Base-by-base conservation (phyloP, 2,113 vertebrate genomes). In the Abramis brama region DNA sequence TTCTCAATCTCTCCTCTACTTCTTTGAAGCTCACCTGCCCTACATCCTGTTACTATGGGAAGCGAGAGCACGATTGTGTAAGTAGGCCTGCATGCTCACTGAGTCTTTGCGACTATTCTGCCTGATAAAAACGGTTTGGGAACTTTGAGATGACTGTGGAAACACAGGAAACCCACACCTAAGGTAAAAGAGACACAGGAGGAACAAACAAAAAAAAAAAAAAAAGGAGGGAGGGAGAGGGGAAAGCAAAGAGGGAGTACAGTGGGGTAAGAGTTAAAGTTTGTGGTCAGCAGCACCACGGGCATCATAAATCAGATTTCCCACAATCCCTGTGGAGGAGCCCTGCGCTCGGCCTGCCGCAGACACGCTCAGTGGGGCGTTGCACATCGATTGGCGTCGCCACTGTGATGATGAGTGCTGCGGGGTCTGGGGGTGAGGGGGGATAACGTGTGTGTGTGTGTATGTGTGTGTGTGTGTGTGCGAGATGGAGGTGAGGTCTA, bases 281-380 rank as follows among this genome's bases (percentile, higher is more conserved):
- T 92, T 90, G 91, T 93, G 94, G 93, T 96, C 95, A 96, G 95
- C 95, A 96, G 90, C 93, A 93, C 93, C 85, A 85, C 86, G 62
- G 92, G 93, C 93, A 90, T 95, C 93, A 96, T 95, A 96, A 95
- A 95, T 96, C 95, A 95, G 93, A 94, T 94, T 95, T 94, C 95
- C 94, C 95, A 94, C 93, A 95, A 95, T 95, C 94, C 94, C 94
- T 84, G 93, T 91, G 92, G 94, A 94, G 90, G 93, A 92, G 93
- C 91, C 94, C 94, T 89, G 87, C 86, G 85, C 92, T 92, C 91
- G 93, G 93, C 92, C 93, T 88, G 81, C 91, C 84, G 92, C 82
- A 91, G 95, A 95, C 94, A 95, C 93, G 94, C 93, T 95, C 93
- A 88, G 94, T 90, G 91, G 95, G 94, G 93, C 94, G 89, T 92